Percentiles rank a stretch among this genome's conserved stretches.
phyloP scores from a whole-genome alignment of 2,888 invertebrate genomes.

The Resseliella maxima region DNA sequence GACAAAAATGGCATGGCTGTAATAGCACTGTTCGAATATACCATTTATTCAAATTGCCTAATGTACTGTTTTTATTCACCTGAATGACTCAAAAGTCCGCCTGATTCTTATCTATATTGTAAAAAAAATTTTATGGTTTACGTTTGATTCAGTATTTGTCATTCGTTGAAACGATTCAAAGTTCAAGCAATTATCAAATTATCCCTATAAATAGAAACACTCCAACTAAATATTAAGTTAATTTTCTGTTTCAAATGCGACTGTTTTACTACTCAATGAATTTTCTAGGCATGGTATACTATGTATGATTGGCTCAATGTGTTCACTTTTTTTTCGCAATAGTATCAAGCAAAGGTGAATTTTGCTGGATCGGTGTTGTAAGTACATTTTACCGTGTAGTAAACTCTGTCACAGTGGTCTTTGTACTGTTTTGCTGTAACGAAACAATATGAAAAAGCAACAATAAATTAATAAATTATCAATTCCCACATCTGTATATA shows the following conservation, averaged over 20 bases:
- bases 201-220: not conserved
- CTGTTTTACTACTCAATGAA: too few relatives aligned
- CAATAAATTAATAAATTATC: slow-evolving; percentile 36
- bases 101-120: not conserved
- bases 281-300: too few relatives aligned
- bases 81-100: not conserved
- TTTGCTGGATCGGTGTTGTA: slow-evolving; percentile 62
- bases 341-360: slow-evolving; percentile 64
- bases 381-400: slow-evolving; percentile 64
- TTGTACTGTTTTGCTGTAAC: slow-evolving; percentile 64
- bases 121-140: not conserved
- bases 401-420: slow-evolving; percentile 64
- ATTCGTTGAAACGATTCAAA: too few relatives aligned
- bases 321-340: not conserved
- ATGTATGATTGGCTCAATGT: too few relatives aligned
- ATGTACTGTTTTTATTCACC: not conserved
- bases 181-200: too few relatives aligned
- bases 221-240: not conserved
- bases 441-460: not conserved
- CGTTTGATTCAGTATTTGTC: not conserved
- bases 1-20: not conserved
- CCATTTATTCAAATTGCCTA: too few relatives aligned
- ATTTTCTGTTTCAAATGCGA: too few relatives aligned
- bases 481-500: too few relatives aligned
- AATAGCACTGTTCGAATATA: not conserved